Base-by-base conservation (phyloP, 2,888 invertebrate genomes). In the Lasioglossum zephyrum region DNA sequence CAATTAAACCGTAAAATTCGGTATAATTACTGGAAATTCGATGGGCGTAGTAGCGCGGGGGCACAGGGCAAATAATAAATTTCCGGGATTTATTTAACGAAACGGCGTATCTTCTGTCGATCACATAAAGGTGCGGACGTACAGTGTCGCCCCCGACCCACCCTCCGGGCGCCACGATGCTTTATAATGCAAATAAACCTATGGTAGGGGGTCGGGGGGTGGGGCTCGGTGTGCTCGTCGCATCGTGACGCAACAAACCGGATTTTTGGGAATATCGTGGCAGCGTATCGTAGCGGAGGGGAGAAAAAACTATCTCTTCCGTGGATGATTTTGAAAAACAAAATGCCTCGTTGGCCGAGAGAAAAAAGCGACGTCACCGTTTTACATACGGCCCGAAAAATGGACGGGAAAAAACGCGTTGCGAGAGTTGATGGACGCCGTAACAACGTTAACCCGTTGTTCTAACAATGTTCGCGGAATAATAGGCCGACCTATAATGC, bases 161-260 rank as follows among this genome's bases (percentile, higher is more conserved):
- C 84, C 88, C 76, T 73, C 84, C 84, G 81, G 16, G 88, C 84
- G 88, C 85, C 82, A 83, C 72, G 22, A 73, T 83, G 90, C 92
- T 92, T 92, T 92, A 92, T 91, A 88, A 92, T 92, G 92, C 92
- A 92, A 92, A 92, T 92, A 92, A 88, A 90, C 84, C 87, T 83
- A 22, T 41, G 70, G 41, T 11, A n/a, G 70, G 41, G n/a, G 41
- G n/a, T 9, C 0, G 4, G n/a, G n/a, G n/a, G 49, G 22, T 2
- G 72, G 41, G 86, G 82, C 85, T 86, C 87, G 72, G 73, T 78
- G 75, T 77, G 87, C 90, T 86, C 86, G 86, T 77, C 83, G 84
- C 73, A 57, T 81, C 78, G 87, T 89, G 79, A 84, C 88, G 87
- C 83, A 84, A 82, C 88, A 90, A 86, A 89, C 86, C 88, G 88